phyloP scores from a whole-genome alignment of 2,797 vertebrate species.

The Lerista edwardsae region DNA sequence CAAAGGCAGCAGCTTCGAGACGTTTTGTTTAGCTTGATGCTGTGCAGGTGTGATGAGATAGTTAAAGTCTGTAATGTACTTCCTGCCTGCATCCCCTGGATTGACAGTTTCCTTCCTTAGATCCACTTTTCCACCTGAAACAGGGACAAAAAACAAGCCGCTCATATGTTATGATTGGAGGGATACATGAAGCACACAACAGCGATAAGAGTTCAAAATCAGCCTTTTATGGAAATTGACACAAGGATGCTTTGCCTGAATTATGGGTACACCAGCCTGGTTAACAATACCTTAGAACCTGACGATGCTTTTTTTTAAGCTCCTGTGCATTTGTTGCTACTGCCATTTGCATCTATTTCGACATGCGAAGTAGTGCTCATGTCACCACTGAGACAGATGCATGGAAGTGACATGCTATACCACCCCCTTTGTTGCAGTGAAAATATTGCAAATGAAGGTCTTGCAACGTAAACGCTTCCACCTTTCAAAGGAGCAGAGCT shows the following conservation, averaged over 20 bases:
- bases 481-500: no score
- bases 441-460: not conserved
- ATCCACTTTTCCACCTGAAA: conserved; percentile 80
- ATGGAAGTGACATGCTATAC: not conserved
- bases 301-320: not conserved
- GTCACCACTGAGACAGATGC: not conserved
- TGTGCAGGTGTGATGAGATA: conserved; percentile 75
- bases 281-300: not conserved
- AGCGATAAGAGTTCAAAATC: not conserved
- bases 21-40: conserved; percentile 79
- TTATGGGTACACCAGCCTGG: not conserved
- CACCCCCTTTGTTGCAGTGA: not conserved
- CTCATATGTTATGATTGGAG: conserved; percentile 77
- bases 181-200: conserved; percentile 48
- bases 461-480: not conserved
- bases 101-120: conserved; percentile 79
- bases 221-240: conserved; percentile 79
- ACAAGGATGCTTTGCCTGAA: conserved; percentile 60
- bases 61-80: conserved; percentile 76
- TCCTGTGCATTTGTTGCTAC: not conserved
- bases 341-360: not conserved
- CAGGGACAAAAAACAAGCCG: conserved; percentile 78
- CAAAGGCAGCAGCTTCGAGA: conserved; percentile 74
- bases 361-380: not conserved
- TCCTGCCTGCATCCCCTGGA: conserved; percentile 77